Conservation (phyloP, 2,888 invertebrate genomes). For the Meta bourneti region DNA sequence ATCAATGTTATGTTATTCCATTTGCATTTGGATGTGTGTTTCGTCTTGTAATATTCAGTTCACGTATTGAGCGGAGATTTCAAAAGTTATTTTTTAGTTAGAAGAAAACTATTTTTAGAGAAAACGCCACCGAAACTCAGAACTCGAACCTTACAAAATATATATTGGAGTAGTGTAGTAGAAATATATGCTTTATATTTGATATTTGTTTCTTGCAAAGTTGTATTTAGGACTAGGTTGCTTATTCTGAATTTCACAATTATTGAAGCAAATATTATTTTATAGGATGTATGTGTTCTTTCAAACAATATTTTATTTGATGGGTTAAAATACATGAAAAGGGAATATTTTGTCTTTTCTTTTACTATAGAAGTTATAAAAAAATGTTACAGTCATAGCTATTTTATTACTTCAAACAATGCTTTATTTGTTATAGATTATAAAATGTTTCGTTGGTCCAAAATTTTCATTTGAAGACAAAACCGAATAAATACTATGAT, state of each 20-base stretch:
- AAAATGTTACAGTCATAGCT: background rate
- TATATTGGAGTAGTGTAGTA: background rate
- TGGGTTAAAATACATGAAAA: background rate
- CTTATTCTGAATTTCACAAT: too few relatives aligned
- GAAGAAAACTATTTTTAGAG: background rate
- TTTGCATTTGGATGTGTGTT: background rate
- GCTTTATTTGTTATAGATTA: background rate
- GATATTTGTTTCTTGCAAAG: background rate
- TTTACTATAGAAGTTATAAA: background rate
- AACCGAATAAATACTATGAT: too few relatives aligned
- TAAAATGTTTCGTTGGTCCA: background rate
- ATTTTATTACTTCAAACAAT: background rate
- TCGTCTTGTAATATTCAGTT: background rate
- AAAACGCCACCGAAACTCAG: background rate
- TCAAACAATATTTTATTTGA: background rate
- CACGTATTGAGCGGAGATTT: background rate
- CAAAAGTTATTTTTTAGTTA: background rate
- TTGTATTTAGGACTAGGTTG: too few relatives aligned
- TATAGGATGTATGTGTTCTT: background rate
- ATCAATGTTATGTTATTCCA: background rate
- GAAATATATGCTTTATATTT: background rate
- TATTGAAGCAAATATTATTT: background rate
- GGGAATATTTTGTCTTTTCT: background rate
- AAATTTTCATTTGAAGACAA: background rate
- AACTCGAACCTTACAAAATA: background rate